Evolutionary conservation across 2,113 vertebrate genomes (phyloP).

Genomic region (Rafetus swinhoei): DNA sequence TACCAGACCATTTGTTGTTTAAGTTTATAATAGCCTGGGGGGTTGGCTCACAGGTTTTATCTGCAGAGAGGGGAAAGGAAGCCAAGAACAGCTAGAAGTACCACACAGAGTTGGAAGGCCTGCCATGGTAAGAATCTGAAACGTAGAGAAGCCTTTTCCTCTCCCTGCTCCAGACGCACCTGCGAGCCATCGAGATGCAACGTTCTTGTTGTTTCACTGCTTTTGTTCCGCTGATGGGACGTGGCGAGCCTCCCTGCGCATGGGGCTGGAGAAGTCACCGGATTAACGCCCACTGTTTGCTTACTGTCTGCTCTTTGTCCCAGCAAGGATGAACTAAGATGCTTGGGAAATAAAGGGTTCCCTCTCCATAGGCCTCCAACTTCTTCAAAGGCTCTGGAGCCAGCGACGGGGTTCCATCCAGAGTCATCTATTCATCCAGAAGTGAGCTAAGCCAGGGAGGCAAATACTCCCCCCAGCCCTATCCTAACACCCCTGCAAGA

Average conservation of each 20-base stretch:
- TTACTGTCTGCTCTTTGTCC: neutral
- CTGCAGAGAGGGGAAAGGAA: neutral
- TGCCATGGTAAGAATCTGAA: neutral
- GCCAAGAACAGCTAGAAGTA: neutral
- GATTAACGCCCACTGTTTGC: neutral
- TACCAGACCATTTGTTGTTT: no score
- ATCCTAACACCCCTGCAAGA: neutral
- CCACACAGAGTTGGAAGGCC: neutral
- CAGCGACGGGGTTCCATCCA: neutral
- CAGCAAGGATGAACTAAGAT: neutral
- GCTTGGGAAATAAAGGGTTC: neutral
- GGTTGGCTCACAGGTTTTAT: no score
- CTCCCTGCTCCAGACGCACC: neutral
- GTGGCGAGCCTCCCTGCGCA: neutral
- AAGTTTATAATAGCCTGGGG: no score
- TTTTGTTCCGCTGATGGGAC: neutral
- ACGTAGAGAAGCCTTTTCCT: neutral
- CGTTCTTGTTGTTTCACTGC: neutral
- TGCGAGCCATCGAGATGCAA: neutral
- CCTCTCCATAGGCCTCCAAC: neutral
- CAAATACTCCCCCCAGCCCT: neutral
- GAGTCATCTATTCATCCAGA: neutral
- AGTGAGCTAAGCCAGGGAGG: neutral
- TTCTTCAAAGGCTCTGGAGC: neutral
- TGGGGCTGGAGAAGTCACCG: neutral